Evolutionary conservation across 2,113 vertebrate genomes (phyloP).

Genomic region (mouse (Mus musculus)): DNA sequence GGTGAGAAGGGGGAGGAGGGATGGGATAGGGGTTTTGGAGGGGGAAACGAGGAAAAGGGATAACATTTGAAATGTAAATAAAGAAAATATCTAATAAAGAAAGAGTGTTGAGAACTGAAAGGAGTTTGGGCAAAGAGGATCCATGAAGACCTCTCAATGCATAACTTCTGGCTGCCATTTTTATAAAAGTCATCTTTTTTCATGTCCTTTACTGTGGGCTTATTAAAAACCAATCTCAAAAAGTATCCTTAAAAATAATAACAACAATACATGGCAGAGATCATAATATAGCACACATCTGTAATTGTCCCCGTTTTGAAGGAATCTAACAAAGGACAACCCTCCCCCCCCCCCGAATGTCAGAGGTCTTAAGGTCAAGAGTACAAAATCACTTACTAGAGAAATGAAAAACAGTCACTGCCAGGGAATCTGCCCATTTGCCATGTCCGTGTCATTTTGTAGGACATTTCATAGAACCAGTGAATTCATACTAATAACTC

Average conservation of each 20-base stretch:
- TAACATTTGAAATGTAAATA: too few species aligned
- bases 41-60: too few species aligned
- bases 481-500: background rate
- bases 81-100: too few species aligned
- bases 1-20: too few species aligned
- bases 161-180: conserved; percentile 55
- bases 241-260: conserved; percentile 40
- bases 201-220: conserved; percentile 20
- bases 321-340: conserved; percentile 24
- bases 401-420: conserved; percentile 19
- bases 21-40: too few species aligned
- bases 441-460: background rate
- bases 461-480: background rate
- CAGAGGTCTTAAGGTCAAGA: conserved; percentile 51
- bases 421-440: background rate
- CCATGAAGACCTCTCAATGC: background rate
- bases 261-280: conserved; percentile 30
- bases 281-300: conserved; percentile 30
- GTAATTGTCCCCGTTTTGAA: conserved; percentile 52
- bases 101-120: background rate
- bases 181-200: conserved; percentile 42
- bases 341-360: background rate
- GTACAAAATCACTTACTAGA: background rate
- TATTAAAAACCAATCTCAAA: conserved; percentile 67
- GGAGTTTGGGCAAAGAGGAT: conserved; percentile 29